Evolutionary conservation across 2,797 vertebrate genomes (phyloP).

Genomic region (Sarcophilus harrisii): DNA sequence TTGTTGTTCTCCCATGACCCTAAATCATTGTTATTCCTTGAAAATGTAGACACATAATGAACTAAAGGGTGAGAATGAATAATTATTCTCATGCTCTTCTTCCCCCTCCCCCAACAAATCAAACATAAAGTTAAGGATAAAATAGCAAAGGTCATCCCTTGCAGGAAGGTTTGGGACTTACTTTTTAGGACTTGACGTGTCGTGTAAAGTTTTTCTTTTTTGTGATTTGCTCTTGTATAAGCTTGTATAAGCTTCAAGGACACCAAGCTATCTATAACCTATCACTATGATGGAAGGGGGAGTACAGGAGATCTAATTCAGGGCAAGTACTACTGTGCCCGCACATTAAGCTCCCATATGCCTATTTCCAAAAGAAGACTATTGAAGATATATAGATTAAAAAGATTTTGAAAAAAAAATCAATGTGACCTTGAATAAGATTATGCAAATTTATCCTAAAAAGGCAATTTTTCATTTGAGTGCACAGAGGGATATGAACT

Average conservation of each 20-base stretch:
- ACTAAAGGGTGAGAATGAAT: background rate
- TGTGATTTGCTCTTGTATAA: background rate
- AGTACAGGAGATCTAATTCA: background rate
- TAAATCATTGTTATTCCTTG: background rate
- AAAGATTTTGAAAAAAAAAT: background rate
- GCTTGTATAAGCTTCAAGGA: background rate
- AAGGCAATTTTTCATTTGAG: background rate
- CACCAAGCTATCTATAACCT: background rate
- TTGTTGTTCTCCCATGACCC: background rate
- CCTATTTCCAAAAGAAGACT: background rate
- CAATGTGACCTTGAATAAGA: background rate
- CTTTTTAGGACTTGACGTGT: background rate
- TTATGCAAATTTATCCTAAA: background rate
- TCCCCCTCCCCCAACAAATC: background rate
- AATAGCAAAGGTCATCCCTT: background rate
- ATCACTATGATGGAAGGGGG: background rate
- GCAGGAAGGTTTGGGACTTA: background rate
- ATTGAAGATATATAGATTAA: background rate
- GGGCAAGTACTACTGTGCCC: background rate
- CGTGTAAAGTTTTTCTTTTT: background rate
- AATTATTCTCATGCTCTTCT: background rate
- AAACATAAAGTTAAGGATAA: background rate
- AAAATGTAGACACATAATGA: background rate
- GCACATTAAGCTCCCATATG: background rate
- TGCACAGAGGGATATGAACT: background rate